phyloP scores from a whole-genome alignment of 2,797 vertebrate genomes.

The Cuniculus paca region DNA sequence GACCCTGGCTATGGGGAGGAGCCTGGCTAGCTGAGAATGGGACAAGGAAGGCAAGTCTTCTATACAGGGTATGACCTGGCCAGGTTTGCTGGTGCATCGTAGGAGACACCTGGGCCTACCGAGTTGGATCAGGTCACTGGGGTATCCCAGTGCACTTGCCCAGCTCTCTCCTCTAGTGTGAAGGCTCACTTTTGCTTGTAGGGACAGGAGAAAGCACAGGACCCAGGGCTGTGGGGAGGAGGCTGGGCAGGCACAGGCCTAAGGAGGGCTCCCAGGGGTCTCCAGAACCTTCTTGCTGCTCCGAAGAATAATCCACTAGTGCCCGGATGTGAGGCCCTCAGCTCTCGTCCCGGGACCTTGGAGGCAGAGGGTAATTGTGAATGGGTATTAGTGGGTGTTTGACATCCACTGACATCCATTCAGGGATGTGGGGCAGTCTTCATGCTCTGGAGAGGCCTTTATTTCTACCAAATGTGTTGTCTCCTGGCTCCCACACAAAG shows the following conservation, averaged over 20 bases:
- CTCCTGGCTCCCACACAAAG: background rate
- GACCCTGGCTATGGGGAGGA: background rate
- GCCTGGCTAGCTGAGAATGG: background rate
- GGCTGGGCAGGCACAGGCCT: background rate
- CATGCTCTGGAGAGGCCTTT: background rate
- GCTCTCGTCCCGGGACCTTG: background rate
- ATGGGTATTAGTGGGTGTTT: background rate
- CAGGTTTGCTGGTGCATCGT: background rate
- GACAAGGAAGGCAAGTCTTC: background rate
- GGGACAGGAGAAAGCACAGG: background rate
- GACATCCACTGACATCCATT: background rate
- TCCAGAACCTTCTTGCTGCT: background rate
- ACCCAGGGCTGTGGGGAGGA: background rate
- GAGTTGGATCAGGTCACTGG: background rate
- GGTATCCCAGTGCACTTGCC: accelerated
- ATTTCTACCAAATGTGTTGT: background rate
- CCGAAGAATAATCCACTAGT: background rate
- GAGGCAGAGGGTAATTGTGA: background rate
- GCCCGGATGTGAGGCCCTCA: background rate
- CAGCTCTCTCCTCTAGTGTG: background rate
- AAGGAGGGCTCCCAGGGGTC: background rate
- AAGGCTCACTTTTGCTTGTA: background rate
- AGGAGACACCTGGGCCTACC: background rate
- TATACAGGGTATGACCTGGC: background rate
- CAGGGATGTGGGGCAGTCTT: background rate